Percentiles rank a stretch among this genome's conserved stretches.
Conservation (phyloP, 64 coral and sea anemone genomes). For the Pachyseris speciosa region DNA sequence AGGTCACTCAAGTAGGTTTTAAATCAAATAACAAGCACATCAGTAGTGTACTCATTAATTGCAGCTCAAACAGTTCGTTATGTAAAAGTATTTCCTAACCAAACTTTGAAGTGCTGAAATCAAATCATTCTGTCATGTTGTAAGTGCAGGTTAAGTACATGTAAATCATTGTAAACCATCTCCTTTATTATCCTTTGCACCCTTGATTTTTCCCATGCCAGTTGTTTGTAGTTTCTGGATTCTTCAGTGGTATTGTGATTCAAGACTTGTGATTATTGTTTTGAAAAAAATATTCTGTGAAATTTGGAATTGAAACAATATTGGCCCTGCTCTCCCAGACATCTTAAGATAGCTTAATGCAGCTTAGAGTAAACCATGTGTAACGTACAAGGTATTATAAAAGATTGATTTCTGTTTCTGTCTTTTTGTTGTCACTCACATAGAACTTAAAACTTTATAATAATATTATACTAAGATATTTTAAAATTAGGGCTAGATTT, state of each 20-base stretch:
- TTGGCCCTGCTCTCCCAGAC: background rate
- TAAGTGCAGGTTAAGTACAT: background rate
- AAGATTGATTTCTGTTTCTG: too few species aligned
- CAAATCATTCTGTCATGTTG: background rate
- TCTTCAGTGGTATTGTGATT: too few species aligned
- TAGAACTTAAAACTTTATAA: too few species aligned
- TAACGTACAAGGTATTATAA: background rate
- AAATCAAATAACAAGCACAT: background rate
- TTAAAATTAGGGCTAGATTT: too few species aligned
- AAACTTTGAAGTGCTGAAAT: background rate
- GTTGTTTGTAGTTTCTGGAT: too few species aligned
- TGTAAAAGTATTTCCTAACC: too few species aligned
- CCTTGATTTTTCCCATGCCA: background rate
- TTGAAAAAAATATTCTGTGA: background rate
- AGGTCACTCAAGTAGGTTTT: slow-evolving; percentile 90
- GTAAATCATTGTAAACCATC: background rate
- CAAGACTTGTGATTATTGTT: too few species aligned
- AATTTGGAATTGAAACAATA: background rate
- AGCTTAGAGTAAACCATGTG: background rate
- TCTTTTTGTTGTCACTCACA: too few species aligned
- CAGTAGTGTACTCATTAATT: background rate
- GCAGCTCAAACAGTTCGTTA: too few species aligned
- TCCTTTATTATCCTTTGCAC: too few species aligned
- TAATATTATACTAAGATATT: too few species aligned
- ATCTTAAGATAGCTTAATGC: slow-evolving; percentile 2